Evolutionary conservation across 2,113 vertebrate genomes (phyloP), one percentile per base, ranked within the genome.

Genomic region (Callocephalon fimbriatum): DNA sequence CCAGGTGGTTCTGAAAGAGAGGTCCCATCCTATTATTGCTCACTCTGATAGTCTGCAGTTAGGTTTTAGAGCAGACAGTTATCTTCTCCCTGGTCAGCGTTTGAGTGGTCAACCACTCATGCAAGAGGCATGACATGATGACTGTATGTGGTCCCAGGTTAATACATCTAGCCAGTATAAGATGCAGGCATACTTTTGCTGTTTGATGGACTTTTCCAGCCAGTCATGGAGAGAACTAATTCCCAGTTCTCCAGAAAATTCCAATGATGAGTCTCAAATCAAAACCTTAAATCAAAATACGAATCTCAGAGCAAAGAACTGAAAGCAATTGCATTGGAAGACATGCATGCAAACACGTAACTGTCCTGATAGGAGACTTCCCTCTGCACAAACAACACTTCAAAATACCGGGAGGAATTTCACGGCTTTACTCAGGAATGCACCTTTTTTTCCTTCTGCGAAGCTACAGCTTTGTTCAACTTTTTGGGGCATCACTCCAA

Each of bases 381-480:
- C 20, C 9, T 32, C 19, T 0, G 3, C 53, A 51, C n/a, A 85
- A 77, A 84, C 10, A 3, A 44, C 74, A 83, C 19, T 44, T 79
- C 58, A n/a, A 65, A 90, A 40, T 51, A 62, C 0, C 27, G 48
- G 13, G 15, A 70, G 48, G 51, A 90, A 32, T 67, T 83, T 56
- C 40, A 37, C 45, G 80, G 37, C 21, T 88, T 73, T n/a, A 5
- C 44, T 90, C 48, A 76, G 26, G 48, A 91, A 54, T 8, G 12
- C 20, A n/a, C 19, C 4, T 0, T 0, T 37, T 90, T 15, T 68
- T 8, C 26, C 32, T 65, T 54, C 0, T 3, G 47, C 27, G 47
- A 90, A 72, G 10, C 5, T 38, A 19, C 4, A 40, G 14, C 22
- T 90, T 87, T 61, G 32, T 54, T 70, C 27, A 44, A n/a, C 0